Base-by-base conservation (phyloP, 2,797 vertebrate species). In the Coilia nasus region DNA sequence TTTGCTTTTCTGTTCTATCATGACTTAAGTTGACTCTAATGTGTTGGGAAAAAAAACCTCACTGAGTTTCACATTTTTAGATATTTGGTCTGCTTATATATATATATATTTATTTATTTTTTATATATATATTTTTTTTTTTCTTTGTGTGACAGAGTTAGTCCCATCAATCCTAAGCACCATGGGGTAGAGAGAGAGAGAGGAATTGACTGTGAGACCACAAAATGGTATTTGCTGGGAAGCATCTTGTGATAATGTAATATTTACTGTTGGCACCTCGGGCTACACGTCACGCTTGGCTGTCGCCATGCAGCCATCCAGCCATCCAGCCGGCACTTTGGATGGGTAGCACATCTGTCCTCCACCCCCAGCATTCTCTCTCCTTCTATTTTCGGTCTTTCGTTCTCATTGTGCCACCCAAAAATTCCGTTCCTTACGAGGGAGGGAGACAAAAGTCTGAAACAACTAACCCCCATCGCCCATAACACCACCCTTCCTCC, bases 261-360 rank as follows among this genome's bases (percentile, higher is more conserved):
- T 95, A 95, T 95, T 95, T 95, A 95, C 94, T 95, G 93, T 95
- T 95, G 94, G 93, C 93, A 94, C 94, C 94, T 96, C 93, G 46
- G 94, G 94, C 95, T 94, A 95, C 93, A 95, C 83, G 93, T 92
- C 91, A 95, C 92, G 93, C 94, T 94, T 91, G 92, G 90, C 92
- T 95, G 93, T 94, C 89, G 86, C 93, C 93, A 93, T 93, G 91
- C 94, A 93, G 92, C 92, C 93, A 93, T 93, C 92, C 94, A 93
- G n/a, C n/a, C n/a, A 93, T 93, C 92, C 94, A 93, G 92, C 92
- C 93, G 93, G 92, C 90, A 88, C 92, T 91, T 94, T 91, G 92
- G 81, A 86, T 86, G 88, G 46, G 90, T 91, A 90, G 91, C 94
- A 94, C 94, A 95, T 95, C 95, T 95, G 95, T 94, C 94, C 92